A percentile compares a stretch with the other conserved stretches of the same genome.
Conservation (phyloP, 2,888 invertebrate species). For the Polia nebulosa region DNA sequence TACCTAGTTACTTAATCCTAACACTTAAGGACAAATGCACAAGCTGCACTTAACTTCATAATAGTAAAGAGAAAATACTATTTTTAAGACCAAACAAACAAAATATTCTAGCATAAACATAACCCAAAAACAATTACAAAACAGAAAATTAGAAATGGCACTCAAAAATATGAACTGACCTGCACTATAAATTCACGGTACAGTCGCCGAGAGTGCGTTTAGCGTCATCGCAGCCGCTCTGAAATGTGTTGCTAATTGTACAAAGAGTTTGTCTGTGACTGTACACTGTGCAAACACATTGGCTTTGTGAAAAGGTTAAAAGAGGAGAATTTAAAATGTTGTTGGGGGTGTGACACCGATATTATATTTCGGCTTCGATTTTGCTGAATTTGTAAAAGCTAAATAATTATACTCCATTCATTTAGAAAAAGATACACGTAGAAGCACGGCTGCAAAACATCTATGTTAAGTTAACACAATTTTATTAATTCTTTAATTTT, state of each 20-base stretch:
- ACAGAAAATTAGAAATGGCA: conserved; percentile 20
- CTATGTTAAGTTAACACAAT: too few species aligned
- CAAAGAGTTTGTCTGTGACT: conserved; percentile 66
- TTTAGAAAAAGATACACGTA: too few species aligned
- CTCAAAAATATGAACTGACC: conserved; percentile 36
- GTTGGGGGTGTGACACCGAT: conserved; percentile 53
- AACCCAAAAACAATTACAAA: conserved; percentile 16
- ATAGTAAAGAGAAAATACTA: not conserved
- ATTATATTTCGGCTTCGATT: conserved; percentile 27
- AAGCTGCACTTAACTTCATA: not conserved
- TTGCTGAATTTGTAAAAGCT: not conserved
- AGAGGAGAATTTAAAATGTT: conserved; percentile 71
- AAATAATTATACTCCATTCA: not conserved
- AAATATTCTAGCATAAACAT: not conserved
- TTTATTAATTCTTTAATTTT: too few species aligned
- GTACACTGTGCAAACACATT: conserved; percentile 62
- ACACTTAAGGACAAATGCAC: not conserved
- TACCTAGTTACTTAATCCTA: too few species aligned
- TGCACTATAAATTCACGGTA: conserved; percentile 41
- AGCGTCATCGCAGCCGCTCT: conserved; percentile 45
- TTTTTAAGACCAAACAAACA: not conserved
- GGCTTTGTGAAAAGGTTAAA: conserved; percentile 70
- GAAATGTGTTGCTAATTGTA: conserved; percentile 72
- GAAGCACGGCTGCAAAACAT: too few species aligned
- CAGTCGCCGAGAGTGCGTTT: conserved; percentile 46